Evolutionary conservation across 2,888 invertebrate genomes (phyloP).

Genomic region (Rotaria macrura): DNA sequence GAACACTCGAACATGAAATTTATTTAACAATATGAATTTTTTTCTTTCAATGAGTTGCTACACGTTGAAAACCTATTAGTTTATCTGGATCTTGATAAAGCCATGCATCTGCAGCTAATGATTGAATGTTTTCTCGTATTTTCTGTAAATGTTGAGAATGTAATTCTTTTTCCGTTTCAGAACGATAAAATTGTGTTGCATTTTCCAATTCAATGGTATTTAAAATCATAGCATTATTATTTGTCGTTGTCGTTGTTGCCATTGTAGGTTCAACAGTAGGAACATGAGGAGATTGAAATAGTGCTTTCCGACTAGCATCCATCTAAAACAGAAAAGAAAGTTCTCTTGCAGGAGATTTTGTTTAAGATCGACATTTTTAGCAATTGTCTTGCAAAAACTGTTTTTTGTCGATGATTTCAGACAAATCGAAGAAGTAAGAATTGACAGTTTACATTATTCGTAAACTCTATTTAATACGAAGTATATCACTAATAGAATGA

Average conservation of each 20-base stretch:
- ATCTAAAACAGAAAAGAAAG: neutral
- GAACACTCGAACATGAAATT: neutral
- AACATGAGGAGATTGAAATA: constrained; percentile 15
- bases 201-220: neutral
- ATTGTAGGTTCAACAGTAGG: neutral
- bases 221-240: neutral
- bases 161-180: constrained; percentile 4
- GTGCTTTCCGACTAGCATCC: neutral
- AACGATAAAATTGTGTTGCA: neutral
- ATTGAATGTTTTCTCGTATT: constrained; percentile 11
- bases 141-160: constrained; percentile 5
- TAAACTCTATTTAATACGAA: too few relatives aligned
- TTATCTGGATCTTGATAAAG: constrained; percentile 22
- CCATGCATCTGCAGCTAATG: neutral
- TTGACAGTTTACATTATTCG: too few relatives aligned
- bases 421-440: too few relatives aligned
- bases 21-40: neutral
- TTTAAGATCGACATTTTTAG: too few relatives aligned
- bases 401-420: too few relatives aligned
- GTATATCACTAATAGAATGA: too few relatives aligned
- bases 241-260: neutral
- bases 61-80: constrained; percentile 16
- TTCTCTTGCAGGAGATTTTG: too few relatives aligned
- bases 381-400: too few relatives aligned
- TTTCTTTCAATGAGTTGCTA: neutral